Evolutionary conservation across 2,113 vertebrate species (phyloP).

Genomic region (Edolisoma coerulescens): DNA sequence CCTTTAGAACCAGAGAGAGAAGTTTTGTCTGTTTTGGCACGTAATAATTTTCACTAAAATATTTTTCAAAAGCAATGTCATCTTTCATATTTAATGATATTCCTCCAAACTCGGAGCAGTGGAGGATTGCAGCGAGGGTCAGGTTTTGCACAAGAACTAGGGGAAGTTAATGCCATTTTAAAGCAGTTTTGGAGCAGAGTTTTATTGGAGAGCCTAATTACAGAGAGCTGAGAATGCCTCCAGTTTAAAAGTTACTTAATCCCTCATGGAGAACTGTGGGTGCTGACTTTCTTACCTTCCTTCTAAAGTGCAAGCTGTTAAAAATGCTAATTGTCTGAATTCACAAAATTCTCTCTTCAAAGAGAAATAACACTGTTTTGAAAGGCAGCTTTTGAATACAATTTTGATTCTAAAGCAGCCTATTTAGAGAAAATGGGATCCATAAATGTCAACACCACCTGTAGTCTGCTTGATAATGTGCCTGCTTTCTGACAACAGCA

Average conservation of each 20-base stretch:
- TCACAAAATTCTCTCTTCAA: conserved; percentile 62
- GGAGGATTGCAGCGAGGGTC: not conserved
- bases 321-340: conserved; percentile 63
- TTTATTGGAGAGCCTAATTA: conserved; percentile 52
- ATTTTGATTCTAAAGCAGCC: conserved; percentile 63
- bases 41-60: conserved; percentile 25
- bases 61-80: conserved; percentile 21
- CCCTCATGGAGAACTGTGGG: not conserved
- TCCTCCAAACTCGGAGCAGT: not conserved
- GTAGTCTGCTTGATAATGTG: conserved; percentile 55
- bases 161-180: not conserved
- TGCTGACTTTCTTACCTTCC: conserved; percentile 10
- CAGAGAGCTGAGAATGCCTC: not conserved
- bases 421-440: conserved; percentile 74
- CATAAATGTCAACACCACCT: conserved; percentile 71
- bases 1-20: not conserved
- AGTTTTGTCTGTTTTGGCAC: conserved; percentile 12
- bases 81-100: conserved; percentile 3
- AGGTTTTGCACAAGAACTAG: not conserved
- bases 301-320: conserved; percentile 53
- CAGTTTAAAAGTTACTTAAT: conserved; percentile 49
- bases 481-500: conserved; percentile 67
- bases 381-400: conserved; percentile 67
- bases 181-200: conserved; percentile 22
- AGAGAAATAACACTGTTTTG: conserved; percentile 64